phyloP scores from a whole-genome alignment of 2,797 vertebrate genomes.

The Lacerta viridis region DNA sequence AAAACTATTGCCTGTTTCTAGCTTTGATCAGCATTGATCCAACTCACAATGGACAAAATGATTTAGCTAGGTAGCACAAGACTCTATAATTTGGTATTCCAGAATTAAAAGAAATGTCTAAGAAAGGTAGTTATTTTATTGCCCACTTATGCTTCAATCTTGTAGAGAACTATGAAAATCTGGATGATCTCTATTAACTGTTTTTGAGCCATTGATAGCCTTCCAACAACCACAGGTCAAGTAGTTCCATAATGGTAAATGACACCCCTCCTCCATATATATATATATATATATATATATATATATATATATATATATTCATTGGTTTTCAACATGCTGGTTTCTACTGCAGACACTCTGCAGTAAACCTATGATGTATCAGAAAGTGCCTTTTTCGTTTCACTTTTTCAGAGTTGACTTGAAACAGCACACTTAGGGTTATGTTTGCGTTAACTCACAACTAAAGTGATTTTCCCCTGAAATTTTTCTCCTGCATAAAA shows the following conservation, averaged over 20 bases:
- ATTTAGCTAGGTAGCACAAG: not conserved
- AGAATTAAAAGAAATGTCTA: not conserved
- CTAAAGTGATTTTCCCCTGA: conserved; percentile 15
- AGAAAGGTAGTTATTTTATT: not conserved
- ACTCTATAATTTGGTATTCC: not conserved
- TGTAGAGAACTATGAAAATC: not conserved
- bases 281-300: not conserved
- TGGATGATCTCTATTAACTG: not conserved
- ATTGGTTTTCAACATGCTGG: not conserved
- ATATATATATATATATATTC: not conserved
- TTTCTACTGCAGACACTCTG: not conserved
- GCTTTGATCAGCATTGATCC: not conserved
- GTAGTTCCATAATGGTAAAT: not conserved
- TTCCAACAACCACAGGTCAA: not conserved
- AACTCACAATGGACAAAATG: not conserved
- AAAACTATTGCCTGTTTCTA: not conserved
- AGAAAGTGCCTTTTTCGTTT: conserved; percentile 18
- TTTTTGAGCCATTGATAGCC: not conserved
- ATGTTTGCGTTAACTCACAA: conserved; percentile 29
- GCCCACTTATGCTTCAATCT: not conserved
- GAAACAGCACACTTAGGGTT: conserved; percentile 14
- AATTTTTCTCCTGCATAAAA: conserved; percentile 38
- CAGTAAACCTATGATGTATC: not conserved
- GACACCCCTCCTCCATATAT: no score
- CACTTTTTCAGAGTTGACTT: conserved; percentile 16